Evolutionary conservation across 2,113 vertebrate genomes (phyloP).

Genomic region (Mionectes macconnelli): DNA sequence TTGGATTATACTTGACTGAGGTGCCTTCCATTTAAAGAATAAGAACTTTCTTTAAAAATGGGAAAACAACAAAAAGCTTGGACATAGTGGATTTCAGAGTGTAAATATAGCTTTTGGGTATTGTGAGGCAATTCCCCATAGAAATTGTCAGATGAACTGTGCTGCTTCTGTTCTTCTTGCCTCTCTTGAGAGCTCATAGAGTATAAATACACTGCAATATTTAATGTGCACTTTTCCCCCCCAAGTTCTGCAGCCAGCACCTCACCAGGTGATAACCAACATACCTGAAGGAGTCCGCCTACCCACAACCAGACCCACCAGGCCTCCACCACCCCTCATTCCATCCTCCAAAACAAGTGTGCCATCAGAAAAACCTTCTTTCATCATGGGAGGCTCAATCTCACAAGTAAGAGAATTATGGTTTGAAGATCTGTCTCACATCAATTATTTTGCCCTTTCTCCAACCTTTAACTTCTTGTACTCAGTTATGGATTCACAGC

Average conservation of each 20-base stretch:
- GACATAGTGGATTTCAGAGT: neutral
- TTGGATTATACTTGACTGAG: neutral
- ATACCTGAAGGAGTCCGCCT: conserved; percentile 89
- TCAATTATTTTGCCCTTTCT: neutral
- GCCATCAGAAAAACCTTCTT: conserved; percentile 92
- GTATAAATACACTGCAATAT: neutral
- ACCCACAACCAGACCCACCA: conserved; percentile 86
- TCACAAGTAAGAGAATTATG: conserved; percentile 83
- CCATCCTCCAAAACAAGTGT: conserved; percentile 93
- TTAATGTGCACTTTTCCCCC: neutral
- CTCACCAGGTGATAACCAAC: conserved; percentile 89
- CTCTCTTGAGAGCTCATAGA: neutral
- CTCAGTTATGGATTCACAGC: accelerated
- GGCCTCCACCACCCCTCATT: conserved; percentile 96
- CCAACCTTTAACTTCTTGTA: neutral
- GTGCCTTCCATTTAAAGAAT: neutral
- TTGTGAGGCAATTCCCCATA: neutral
- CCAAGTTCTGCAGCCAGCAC: conserved; percentile 90
- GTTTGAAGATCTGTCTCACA: neutral
- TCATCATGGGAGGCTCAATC: conserved; percentile 97
- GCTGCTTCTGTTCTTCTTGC: neutral
- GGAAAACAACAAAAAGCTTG: neutral
- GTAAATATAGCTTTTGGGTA: neutral
- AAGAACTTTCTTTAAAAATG: neutral
- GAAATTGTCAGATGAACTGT: neutral